Evolutionary conservation across 1,140 invertebrate genomes (phyloP), one percentile per base, ranked within the genome.

Genomic region (Drosophila parabipectinata): DNA sequence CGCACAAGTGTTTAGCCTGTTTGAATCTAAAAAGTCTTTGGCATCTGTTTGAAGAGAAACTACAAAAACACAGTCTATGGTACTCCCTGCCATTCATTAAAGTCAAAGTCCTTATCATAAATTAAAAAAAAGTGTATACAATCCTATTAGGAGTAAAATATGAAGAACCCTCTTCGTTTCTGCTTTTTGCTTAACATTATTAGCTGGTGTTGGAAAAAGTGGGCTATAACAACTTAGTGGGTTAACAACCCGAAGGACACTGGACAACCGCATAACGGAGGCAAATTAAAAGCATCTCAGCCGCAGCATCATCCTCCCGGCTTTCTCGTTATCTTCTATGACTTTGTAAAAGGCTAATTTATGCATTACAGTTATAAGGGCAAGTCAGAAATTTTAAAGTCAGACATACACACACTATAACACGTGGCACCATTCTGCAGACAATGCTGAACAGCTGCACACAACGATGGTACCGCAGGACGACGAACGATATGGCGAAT

Each of bases 301-400:
- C 81, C 72, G n/a, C 50, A 48, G 14, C 15, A 48, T 44, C 57
- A 41, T 34, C 44, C 9, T 6, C 14, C 21, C 21, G 28, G 30
- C 41, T 41, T 44, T 26, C 75, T 59, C 64, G 66, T 58, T 72
- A 71, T 74, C 57, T 53, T 56, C 60, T 80, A 60, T 72, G 64
- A 87, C 60, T 81, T 61, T 53, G 81, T 71, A 61, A 67, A 71
- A 41, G 30, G 74, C 82, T 87, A 85, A 85, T 85, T 85, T 85
- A 85, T 85, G 83, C 83, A 87, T 87, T 76, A 87, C 78, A 82
- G 79, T 64, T 76, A 72, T 78, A 88, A 72, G 61, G 63, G 47
- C 63, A 47, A 28, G 51, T 55, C 51, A 55, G 63, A 60, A 53
- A 71, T 56, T 72, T 53, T 52, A 52, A 32, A 57, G 32, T 48